Percentiles rank a stretch among this genome's conserved stretches.
These are phyloP conservation scores for Coccyzus lansbergi DNA, from an alignment of 2,797 vertebrate species.

Conservation along the genomic window DNA sequence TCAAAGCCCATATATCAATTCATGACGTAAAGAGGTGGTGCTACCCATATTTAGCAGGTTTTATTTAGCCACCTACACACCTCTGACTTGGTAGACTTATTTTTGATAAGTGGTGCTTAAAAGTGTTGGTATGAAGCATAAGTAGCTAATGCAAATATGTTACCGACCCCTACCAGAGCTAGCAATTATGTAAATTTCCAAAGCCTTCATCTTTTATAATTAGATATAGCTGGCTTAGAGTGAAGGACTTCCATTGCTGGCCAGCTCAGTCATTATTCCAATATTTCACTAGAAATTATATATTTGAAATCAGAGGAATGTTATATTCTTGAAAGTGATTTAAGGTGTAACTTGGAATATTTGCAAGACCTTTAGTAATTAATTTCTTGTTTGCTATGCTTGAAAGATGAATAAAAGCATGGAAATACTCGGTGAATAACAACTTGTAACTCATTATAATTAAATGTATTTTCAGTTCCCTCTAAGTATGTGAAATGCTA, in stretches of 20 bases:
- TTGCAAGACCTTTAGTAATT: conserved; percentile 62
- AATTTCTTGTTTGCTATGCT: conserved; percentile 70
- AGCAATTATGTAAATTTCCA: conserved; percentile 85
- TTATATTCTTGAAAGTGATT: conserved; percentile 58
- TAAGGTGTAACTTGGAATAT: conserved; percentile 50
- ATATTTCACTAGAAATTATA: conserved; percentile 52
- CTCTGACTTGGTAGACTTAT: conserved; percentile 81
- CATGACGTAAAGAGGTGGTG: conserved; percentile 65
- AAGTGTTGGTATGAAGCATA: conserved; percentile 82
- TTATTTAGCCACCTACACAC: conserved; percentile 79
- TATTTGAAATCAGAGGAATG: conserved; percentile 67
- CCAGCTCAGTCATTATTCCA: conserved; percentile 62
- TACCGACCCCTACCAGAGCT: conserved; percentile 81
- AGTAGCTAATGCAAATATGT: conserved; percentile 87
- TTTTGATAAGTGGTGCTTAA: conserved; percentile 82
- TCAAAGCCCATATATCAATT: conserved; percentile 66
- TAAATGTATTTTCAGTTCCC: conserved; percentile 55
- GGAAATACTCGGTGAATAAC: conserved; percentile 40
- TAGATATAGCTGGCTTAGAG: conserved; percentile 76
- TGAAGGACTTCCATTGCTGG: conserved; percentile 72
- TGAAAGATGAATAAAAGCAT: conserved; percentile 68
- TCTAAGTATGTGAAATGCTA: conserved; percentile 60
- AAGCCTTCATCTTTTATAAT: conserved; percentile 84
- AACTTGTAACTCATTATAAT: conserved; percentile 67
- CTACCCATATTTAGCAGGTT: conserved; percentile 74